Evolutionary conservation across 2,888 invertebrate genomes (phyloP).

Genomic region (Erebia aethiops): DNA sequence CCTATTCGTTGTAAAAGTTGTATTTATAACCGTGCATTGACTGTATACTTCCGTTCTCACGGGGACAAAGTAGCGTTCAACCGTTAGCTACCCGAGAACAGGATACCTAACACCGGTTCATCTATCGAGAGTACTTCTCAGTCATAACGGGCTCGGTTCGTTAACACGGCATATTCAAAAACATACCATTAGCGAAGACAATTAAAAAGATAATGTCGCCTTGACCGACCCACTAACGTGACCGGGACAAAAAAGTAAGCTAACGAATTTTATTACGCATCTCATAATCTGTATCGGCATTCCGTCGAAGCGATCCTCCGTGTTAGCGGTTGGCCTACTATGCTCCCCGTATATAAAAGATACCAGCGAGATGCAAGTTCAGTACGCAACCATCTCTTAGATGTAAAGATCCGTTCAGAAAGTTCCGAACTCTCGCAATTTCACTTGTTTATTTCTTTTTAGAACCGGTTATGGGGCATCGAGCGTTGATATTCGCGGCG

Average conservation of each 20-base stretch:
- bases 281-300: conserved; percentile 66
- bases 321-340: conserved; percentile 80
- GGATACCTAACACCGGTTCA: conserved; percentile 5
- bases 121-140: conserved; percentile 22
- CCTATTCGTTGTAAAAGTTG: not conserved
- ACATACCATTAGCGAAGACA: conserved; percentile 59
- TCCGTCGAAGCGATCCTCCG: conserved; percentile 61
- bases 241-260: conserved; percentile 72
- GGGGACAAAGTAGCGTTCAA: conserved; percentile 7
- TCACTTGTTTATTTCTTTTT: conserved; percentile 59
- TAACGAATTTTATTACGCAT: conserved; percentile 75
- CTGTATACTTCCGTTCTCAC: conserved; percentile 9
- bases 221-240: conserved; percentile 68
- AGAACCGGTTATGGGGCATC: conserved; percentile 71
- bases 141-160: conserved; percentile 32
- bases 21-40: not conserved
- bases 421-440: no score
- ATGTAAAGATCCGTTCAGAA: conserved; percentile 62
- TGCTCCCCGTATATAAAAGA: conserved; percentile 74
- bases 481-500: conserved; percentile 58
- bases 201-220: conserved; percentile 63
- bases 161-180: conserved; percentile 44
- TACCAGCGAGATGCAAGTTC: conserved; percentile 61
- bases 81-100: conserved; percentile 23
- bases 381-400: conserved; percentile 65